Evolutionary conservation across 1,140 invertebrate species (phyloP), one percentile per base, ranked within the genome.

Genomic region (Scaptomyza graminum): DNA sequence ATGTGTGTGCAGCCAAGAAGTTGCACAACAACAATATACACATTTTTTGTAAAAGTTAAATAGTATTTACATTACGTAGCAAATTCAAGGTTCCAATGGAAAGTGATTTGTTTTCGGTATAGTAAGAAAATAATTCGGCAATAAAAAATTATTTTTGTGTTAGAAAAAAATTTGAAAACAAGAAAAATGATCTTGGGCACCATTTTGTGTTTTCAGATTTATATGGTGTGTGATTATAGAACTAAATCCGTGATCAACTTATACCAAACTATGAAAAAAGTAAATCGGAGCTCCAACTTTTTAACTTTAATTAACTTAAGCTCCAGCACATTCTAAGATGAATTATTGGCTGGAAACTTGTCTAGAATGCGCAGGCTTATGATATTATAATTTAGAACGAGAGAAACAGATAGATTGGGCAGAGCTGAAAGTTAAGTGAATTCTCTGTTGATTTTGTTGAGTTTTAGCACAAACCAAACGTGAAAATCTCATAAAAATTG

Each of bases 391-490:
- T 82, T 79, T 41, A 41, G 37, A 82, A 79, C 2, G 25, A n/a
- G 31, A 8, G 31, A 34, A 9, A 37, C 39, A n/a, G 12, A 82
- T 79, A 37, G 51, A 18, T 11, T 60, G 16, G 46, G 46, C 46
- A 39, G 15, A 51, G 66, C 59, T 28, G 59, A 61, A 70, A 72
- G 64, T 73, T 74, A 60, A 39, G 75, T 60, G 66, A 83, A 76
- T 79, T 84, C 79, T 63, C 63, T 67, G 76, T 79, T 84, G 80
- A 79, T 79, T 84, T 72, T 70, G 74, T 74, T 50, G 22, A 51
- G 61, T 70, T 69, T 77, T 77, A 61, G 65, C 74, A 81, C 74
- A 80, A 62, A 59, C 65, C 64, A 67, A 61, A 61, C 15, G 59
- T 52, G 13, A 57, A 71, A 57, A 57, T 46, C 73, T 66, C 65